Evolutionary conservation across 1,140 invertebrate species (phyloP), one percentile per base, ranked within the genome.

Genomic region (Drosophila tani): DNA sequence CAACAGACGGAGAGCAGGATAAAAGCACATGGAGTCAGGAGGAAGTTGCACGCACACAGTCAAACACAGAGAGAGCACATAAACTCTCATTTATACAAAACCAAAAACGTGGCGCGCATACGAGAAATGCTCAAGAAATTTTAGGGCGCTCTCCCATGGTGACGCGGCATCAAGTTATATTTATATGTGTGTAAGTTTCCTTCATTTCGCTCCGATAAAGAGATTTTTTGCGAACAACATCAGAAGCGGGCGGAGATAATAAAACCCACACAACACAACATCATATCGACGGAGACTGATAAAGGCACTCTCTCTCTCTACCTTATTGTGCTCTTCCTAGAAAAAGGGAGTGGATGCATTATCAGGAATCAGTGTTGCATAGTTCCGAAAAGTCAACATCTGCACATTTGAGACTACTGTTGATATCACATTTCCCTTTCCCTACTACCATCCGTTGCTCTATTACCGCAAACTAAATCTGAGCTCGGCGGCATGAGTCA

Each of bases 51-150:
- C 75, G 50, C 81, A 73, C 64, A 68, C 43, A 71, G 17, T 67
- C 15, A 17, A 5, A 27, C n/a, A 65, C 15, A 59, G n/a, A 49
- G 19, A 57, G 46, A 56, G 27, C 15, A 9, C 14, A 56, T 8
- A 47, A 40, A 56, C 24, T 43, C 55, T 43, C 55, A 62, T 60
- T 47, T 55, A 21, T 43, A 67, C 12, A 38, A 55, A 63, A 29
- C 46, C 79, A 62, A 68, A 83, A 84, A 88, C 85, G 85, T 90
- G 85, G 85, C 85, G 70, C 47, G 86, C 79, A 85, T 88, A 84
- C 40, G 70, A 71, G 51, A 75, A 86, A 75, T 76, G 57, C 55
- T 77, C 51, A 35, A 66, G 66, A 56, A 41, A 40, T 79, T 79
- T 53, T 43, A 59, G 47, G 66, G 68, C 81, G 64, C 63, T 65